These are phyloP conservation scores for Dicycla oo DNA, from an alignment of 2,888 invertebrate genomes.

Conservation along the genomic window DNA sequence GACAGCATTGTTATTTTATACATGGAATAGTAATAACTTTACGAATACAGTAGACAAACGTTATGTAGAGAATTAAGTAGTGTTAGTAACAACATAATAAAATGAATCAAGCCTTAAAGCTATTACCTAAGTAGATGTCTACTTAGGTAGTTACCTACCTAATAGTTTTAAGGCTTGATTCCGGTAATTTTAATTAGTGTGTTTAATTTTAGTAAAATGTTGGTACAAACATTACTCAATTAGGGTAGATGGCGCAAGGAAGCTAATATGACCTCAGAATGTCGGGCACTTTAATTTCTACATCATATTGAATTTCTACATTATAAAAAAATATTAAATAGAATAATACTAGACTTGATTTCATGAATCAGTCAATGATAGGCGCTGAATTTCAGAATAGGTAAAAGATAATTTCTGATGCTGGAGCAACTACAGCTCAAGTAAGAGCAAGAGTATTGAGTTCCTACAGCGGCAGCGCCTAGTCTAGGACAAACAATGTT, in stretches of 20 bases:
- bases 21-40: background rate
- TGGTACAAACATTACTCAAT: slow-evolving; percentile 20
- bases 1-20: background rate
- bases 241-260: no score
- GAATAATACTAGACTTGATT: no score
- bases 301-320: no score
- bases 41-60: background rate
- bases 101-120: no score
- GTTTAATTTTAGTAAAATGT: slow-evolving; percentile 4
- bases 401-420: background rate
- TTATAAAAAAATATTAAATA: no score
- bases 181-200: background rate
- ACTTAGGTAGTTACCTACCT: slow-evolving; percentile 2
- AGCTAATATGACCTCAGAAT: no score
- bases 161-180: slow-evolving; percentile 2
- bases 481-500: background rate
- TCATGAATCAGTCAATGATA: no score
- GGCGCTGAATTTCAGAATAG: background rate
- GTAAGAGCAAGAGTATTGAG: background rate
- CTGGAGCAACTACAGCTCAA: background rate
- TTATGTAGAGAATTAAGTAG: no score
- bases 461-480: background rate
- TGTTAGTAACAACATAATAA: no score
- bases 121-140: no score
- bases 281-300: no score